phyloP scores from a whole-genome alignment of 2,888 invertebrate genomes.

The Netelia virgata region DNA sequence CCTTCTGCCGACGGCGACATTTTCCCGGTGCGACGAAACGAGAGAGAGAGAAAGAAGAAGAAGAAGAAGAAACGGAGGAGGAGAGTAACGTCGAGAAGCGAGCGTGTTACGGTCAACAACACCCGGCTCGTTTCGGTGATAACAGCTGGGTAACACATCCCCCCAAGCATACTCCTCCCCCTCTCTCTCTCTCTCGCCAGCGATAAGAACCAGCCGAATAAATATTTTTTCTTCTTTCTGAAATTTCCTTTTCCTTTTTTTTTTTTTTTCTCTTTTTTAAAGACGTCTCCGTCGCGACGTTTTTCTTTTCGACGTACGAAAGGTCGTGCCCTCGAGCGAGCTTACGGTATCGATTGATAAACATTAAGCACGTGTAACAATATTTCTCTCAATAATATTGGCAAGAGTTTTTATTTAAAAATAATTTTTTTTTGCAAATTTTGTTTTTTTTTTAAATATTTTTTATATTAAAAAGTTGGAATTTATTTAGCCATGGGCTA shows the following conservation, averaged over 20 bases:
- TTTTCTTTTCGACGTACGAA: no score
- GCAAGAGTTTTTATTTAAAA: no score
- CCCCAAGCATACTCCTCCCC: no score
- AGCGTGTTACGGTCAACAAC: constrained; percentile 1
- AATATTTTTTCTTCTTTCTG: constrained; percentile 63
- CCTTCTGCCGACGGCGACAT: constrained; percentile 49
- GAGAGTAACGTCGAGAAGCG: constrained; percentile 18
- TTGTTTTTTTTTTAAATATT: no score
- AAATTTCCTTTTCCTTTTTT: neutral
- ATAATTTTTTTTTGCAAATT: no score
- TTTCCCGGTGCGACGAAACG: constrained; percentile 36
- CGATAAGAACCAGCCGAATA: constrained; percentile 63
- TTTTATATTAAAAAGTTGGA: no score
- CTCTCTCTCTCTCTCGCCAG: constrained; percentile 25
- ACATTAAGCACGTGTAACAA: no score
- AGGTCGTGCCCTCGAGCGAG: no score
- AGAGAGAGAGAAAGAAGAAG: constrained; percentile 59
- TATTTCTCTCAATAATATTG: no score
- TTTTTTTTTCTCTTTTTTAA: neutral
- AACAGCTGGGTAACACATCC: constrained; percentile 41
- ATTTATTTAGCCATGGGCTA: no score
- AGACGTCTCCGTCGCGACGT: no score
- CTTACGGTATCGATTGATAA: no score
- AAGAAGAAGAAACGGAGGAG: constrained; percentile 9
- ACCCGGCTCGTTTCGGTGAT: constrained; percentile 54